These are phyloP conservation scores for Resseliella maxima DNA, from an alignment of 2,888 invertebrate genomes.

Conservation along the genomic window DNA sequence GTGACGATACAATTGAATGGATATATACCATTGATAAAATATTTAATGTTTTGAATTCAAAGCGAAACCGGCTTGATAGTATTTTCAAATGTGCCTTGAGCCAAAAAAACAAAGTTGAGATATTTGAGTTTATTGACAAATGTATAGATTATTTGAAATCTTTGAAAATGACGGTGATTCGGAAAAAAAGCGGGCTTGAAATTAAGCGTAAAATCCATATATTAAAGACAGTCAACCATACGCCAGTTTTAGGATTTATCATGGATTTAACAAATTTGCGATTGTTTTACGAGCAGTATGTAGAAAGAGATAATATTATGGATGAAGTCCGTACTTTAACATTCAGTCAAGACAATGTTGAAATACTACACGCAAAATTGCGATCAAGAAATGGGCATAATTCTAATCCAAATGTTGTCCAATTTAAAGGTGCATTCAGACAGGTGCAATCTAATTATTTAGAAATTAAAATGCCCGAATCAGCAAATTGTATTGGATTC, in stretches of 20 bases:
- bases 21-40: neutral
- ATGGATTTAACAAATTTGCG: neutral
- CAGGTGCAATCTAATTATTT: too few species aligned
- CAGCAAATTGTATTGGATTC: too few species aligned
- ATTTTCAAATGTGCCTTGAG: neutral
- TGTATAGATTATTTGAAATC: neutral
- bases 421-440: too few species aligned
- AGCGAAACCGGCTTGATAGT: neutral
- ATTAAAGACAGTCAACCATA: neutral
- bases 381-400: slow-evolving; percentile 5
- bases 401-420: too few species aligned
- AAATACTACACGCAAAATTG: neutral
- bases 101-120: neutral
- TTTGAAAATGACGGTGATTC: neutral
- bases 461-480: too few species aligned
- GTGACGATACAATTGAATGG: neutral
- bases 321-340: neutral
- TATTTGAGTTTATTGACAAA: neutral
- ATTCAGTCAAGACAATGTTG: neutral
- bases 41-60: neutral
- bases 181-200: neutral
- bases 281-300: neutral
- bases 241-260: neutral
- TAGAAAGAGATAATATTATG: neutral
- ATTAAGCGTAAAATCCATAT: neutral